phyloP scores from a whole-genome alignment of 1,140 invertebrate species.

The Neodiprion fabricii region DNA sequence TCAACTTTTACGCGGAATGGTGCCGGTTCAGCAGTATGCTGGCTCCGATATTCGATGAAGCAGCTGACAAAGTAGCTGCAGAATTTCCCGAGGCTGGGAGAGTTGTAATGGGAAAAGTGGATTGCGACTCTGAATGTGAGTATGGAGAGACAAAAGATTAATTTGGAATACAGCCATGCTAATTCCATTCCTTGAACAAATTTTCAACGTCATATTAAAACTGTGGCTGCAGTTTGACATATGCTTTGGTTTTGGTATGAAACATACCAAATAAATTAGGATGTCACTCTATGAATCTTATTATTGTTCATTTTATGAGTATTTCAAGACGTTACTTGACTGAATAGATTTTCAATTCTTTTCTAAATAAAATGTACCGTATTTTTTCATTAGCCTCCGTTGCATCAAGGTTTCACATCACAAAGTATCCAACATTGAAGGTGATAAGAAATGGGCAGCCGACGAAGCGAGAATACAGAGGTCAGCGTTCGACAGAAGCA shows the following conservation, averaged over 20 bases:
- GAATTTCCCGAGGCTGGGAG: constrained; percentile 82
- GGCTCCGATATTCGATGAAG: constrained; percentile 96
- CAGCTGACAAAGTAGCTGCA: constrained; percentile 84
- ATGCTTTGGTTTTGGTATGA: too few relatives aligned
- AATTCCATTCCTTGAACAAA: too few relatives aligned
- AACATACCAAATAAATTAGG: too few relatives aligned
- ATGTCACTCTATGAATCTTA: too few relatives aligned
- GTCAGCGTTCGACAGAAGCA: constrained; percentile 81
- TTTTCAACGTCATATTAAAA: not conserved
- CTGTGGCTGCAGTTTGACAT: not conserved
- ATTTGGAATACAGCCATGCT: constrained; percentile 8
- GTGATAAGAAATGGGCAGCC: constrained; percentile 93
- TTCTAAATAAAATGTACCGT: not conserved
- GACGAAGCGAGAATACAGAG: constrained; percentile 94
- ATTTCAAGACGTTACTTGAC: too few relatives aligned
- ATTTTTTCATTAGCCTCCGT: constrained; percentile 68
- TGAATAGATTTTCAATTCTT: too few relatives aligned
- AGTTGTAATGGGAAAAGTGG: constrained; percentile 95
- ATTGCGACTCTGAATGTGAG: constrained; percentile 92
- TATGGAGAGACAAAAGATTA: constrained; percentile 24
- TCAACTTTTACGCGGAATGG: constrained; percentile 99
- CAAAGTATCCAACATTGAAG: constrained; percentile 98
- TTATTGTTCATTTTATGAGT: too few relatives aligned
- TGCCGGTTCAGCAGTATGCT: constrained; percentile 95
- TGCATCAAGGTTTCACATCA: constrained; percentile 92